Conservation (phyloP, 2,113 vertebrate genomes). For the Halcyon senegalensis region DNA sequence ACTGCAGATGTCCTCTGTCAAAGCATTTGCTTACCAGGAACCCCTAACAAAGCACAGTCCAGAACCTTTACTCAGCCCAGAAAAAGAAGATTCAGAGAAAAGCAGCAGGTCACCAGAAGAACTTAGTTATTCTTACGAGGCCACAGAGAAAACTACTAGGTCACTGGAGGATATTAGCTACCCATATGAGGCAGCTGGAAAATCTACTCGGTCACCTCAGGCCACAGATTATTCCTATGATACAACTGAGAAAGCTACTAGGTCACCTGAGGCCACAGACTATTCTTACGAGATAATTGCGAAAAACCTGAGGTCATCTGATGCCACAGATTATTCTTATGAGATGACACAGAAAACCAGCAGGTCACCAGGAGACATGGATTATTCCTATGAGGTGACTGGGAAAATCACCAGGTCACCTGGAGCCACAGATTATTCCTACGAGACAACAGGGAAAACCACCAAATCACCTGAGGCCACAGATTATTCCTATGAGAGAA, state of each 20-base stretch:
- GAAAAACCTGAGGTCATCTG: slow-evolving; percentile 38
- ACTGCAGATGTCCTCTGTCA: slow-evolving; percentile 64
- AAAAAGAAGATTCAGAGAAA: slow-evolving; percentile 70
- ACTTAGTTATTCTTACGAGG: slow-evolving; percentile 71
- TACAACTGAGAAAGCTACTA: slow-evolving; percentile 20
- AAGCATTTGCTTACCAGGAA: slow-evolving; percentile 72
- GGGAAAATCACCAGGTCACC: slow-evolving; percentile 38
- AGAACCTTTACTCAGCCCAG: slow-evolving; percentile 59
- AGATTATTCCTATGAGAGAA: slow-evolving; percentile 62
- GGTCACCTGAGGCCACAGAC: slow-evolving; percentile 51
- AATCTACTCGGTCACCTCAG: slow-evolving; percentile 49
- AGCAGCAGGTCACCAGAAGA: slow-evolving; percentile 64
- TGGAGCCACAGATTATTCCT: slow-evolving; percentile 64
- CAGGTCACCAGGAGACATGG: not conserved
- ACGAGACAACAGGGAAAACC: slow-evolving; percentile 57
- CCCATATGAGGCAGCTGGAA: slow-evolving; percentile 43
- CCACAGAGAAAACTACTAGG: slow-evolving; percentile 59
- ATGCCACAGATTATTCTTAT: slow-evolving; percentile 63
- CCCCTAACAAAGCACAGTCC: slow-evolving; percentile 70
- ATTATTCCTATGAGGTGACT: slow-evolving; percentile 60
- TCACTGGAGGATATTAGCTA: slow-evolving; percentile 67
- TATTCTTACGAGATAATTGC: slow-evolving; percentile 62
- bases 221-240: slow-evolving; percentile 67
- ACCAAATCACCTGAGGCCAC: not conserved
- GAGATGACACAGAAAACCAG: slow-evolving; percentile 6